Percentiles rank a stretch among this genome's conserved stretches.
phyloP scores from a whole-genome alignment of 1,140 invertebrate genomes.

The Ostrea edulis region DNA sequence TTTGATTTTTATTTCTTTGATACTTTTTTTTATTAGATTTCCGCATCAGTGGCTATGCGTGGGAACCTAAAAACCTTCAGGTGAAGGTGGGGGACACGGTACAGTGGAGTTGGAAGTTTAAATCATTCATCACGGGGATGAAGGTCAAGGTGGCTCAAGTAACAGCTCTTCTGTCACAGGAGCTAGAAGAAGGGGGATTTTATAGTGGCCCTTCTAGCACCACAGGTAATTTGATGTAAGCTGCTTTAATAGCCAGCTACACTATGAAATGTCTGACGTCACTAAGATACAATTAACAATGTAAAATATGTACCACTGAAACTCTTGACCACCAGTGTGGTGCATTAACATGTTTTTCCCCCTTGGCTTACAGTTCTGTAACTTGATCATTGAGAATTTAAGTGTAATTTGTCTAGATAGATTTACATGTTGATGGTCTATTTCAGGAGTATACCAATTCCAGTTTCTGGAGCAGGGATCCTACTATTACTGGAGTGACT shows the following conservation, averaged over 20 bases:
- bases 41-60: slow-evolving; percentile 61
- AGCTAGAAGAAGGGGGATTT: slow-evolving; percentile 54
- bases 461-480: slow-evolving; percentile 53
- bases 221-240: slow-evolving; percentile 46
- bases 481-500: slow-evolving; percentile 71
- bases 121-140: slow-evolving; percentile 53
- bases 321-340: too few relatives aligned
- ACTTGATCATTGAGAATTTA: background rate
- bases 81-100: slow-evolving; percentile 69
- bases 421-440: background rate
- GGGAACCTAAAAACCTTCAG: slow-evolving; percentile 53
- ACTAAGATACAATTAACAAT: too few relatives aligned
- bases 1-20: background rate
- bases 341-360: background rate
- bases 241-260: too few relatives aligned
- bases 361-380: background rate
- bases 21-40: slow-evolving; percentile 43
- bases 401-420: too few relatives aligned
- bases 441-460: slow-evolving; percentile 7
- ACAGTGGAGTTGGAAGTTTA: slow-evolving; percentile 67
- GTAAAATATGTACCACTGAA: too few relatives aligned
- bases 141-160: slow-evolving; percentile 62
- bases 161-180: slow-evolving; percentile 43
- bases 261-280: too few relatives aligned
- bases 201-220: slow-evolving; percentile 50